Percentiles rank a stretch among this genome's conserved stretches.
phyloP scores from a whole-genome alignment of 2,888 invertebrate species.

The Drosophila pegasa region DNA sequence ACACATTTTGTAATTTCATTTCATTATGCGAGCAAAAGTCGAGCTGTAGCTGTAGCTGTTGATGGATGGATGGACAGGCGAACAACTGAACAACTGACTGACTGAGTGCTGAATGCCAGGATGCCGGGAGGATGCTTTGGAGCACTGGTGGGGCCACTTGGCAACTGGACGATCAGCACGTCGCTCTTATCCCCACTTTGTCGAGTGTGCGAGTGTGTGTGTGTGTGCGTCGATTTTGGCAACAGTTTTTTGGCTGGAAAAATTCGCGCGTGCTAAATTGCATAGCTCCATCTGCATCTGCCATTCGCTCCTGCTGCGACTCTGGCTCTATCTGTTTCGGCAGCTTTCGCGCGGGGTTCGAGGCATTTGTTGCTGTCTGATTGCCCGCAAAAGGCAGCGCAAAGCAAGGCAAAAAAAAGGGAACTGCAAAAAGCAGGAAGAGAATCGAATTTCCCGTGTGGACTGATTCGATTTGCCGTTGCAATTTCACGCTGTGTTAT shows the following conservation, averaged over 20 bases:
- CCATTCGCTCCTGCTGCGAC: no score
- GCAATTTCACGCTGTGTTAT: constrained; percentile 84
- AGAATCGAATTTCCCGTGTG: constrained; percentile 84
- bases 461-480: constrained; percentile 84
- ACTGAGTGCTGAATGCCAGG: constrained; percentile 20
- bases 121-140: constrained; percentile 22
- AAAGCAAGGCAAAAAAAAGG: constrained; percentile 16
- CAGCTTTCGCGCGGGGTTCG: constrained; percentile 15
- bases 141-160: constrained; percentile 43
- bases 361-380: constrained; percentile 78
- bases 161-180: constrained; percentile 43
- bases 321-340: constrained; percentile 3
- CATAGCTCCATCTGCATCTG: constrained; percentile 42
- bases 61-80: constrained; percentile 39
- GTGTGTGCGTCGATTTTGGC: constrained; percentile 31
- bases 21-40: constrained; percentile 64
- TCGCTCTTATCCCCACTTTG: constrained; percentile 38
- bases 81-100: constrained; percentile 16
- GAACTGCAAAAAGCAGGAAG: constrained; percentile 27
- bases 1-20: constrained; percentile 78
- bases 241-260: constrained; percentile 51
- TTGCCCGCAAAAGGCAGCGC: constrained; percentile 74
- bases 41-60: constrained; percentile 41
- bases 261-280: constrained; percentile 57
- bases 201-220: constrained; percentile 23